Evolutionary conservation across 2,888 invertebrate species (phyloP), one percentile per base, ranked within the genome.

Genomic region (Stenolophus ochropezus): DNA sequence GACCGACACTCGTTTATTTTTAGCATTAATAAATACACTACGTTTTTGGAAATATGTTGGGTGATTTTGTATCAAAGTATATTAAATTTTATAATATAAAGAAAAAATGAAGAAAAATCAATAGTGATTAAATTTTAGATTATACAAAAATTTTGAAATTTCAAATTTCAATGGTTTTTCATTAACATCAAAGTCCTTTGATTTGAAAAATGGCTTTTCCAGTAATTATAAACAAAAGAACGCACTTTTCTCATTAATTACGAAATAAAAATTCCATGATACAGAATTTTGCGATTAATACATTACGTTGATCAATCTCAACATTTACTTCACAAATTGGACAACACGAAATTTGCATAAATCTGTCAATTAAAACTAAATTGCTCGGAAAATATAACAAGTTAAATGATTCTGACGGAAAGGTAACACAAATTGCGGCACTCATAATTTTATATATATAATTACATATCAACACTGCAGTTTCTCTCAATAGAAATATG

Each of bases 341-440:
- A 21, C 65, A 69, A 79, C 79, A 79, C 27, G 79, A 53, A 79
- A 69, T 79, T 79, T 51, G 69, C 71, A 79, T 79, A 79, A 79
- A 79, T 27, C 69, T 79, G 79, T 79, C 79, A 79, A 71, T 79
- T 79, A 71, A 20, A 27, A 25, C 6, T 47, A 69, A 79, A 71
- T 69, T 71, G 53, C 51, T 25, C 51, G 20, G 65, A 65, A 78
- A 65, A 56, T 56, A 58, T 14, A n/a, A 61, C 14, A 14, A n/a
- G 58, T 4, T 58, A 58, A 58, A 58, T 58, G 58, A 61, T 61
- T 61, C 25, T n/a, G 61, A 25, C 25, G 6, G 56, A n/a, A 61
- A 5, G 25, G 11, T 23, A 61, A 25, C 61, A 69, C 18, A 18
- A 69, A 27, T 69, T 69, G 33, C 33, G 16, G 18, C 16, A 69